phyloP scores from a whole-genome alignment of 2,113 vertebrate genomes.

The Myotis lucifugus region DNA sequence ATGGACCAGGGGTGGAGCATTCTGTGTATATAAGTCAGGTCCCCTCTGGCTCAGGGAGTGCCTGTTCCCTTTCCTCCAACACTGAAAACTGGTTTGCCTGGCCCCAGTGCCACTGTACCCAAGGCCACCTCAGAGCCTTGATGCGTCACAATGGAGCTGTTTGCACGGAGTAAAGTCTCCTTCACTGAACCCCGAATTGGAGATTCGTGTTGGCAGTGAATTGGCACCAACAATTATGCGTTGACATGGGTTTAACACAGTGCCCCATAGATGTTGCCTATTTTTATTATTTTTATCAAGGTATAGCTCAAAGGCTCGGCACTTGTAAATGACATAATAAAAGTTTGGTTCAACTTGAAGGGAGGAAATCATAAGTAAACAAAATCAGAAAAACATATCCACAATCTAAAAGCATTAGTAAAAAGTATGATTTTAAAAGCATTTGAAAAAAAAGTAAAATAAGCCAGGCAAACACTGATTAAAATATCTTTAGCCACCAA shows the following conservation, averaged over 20 bases:
- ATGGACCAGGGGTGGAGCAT: background rate
- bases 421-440: background rate
- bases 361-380: background rate
- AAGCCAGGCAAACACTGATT: background rate
- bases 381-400: background rate
- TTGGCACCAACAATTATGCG: background rate
- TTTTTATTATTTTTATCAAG: background rate
- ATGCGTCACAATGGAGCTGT: too few relatives aligned
- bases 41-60: too few relatives aligned
- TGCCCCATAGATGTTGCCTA: background rate
- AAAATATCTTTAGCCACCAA: background rate
- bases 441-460: background rate
- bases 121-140: background rate
- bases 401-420: constrained; percentile 17
- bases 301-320: background rate
- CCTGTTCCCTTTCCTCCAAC: background rate
- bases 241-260: background rate
- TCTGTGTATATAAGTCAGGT: background rate
- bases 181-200: background rate
- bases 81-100: background rate
- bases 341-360: background rate
- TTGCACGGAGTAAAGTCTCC: background rate
- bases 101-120: background rate
- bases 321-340: background rate
- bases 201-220: background rate